Percentiles rank a stretch among this genome's conserved stretches.
phyloP scores from a whole-genome alignment of 1,140 invertebrate genomes.

The Bicyclus anynana region DNA sequence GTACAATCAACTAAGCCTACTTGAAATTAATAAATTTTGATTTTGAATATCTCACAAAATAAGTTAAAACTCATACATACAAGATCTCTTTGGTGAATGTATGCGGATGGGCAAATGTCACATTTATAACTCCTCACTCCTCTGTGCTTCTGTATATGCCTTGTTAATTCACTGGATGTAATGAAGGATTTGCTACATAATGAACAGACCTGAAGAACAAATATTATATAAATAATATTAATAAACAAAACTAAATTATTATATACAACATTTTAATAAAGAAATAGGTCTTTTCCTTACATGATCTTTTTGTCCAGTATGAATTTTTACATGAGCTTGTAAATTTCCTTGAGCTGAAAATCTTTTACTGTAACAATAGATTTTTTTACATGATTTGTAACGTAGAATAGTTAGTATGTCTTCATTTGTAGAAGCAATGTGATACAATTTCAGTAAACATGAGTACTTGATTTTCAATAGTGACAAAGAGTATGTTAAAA shows the following conservation, averaged over 20 bases:
- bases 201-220: conserved; percentile 77
- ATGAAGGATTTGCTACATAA: conserved; percentile 84
- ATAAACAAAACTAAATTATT: too few relatives aligned
- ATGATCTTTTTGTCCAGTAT: conserved; percentile 78
- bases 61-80: conserved; percentile 42
- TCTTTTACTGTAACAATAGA: conserved; percentile 72
- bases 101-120: conserved; percentile 85
- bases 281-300: too few relatives aligned
- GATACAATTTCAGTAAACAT: not conserved
- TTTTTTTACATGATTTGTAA: not conserved
- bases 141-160: conserved; percentile 85
- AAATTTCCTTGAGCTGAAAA: conserved; percentile 79
- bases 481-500: too few relatives aligned
- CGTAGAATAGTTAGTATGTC: too few relatives aligned
- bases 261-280: too few relatives aligned
- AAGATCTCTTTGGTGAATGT: conserved; percentile 81
- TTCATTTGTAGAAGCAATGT: too few relatives aligned
- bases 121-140: conserved; percentile 87
- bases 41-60: too few relatives aligned
- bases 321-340: conserved; percentile 79
- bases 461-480: too few relatives aligned
- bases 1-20: too few relatives aligned
- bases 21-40: too few relatives aligned
- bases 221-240: not conserved
- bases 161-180: conserved; percentile 81